phyloP scores from a whole-genome alignment of 1,140 invertebrate genomes.

The Bilobella aurantiaca region DNA sequence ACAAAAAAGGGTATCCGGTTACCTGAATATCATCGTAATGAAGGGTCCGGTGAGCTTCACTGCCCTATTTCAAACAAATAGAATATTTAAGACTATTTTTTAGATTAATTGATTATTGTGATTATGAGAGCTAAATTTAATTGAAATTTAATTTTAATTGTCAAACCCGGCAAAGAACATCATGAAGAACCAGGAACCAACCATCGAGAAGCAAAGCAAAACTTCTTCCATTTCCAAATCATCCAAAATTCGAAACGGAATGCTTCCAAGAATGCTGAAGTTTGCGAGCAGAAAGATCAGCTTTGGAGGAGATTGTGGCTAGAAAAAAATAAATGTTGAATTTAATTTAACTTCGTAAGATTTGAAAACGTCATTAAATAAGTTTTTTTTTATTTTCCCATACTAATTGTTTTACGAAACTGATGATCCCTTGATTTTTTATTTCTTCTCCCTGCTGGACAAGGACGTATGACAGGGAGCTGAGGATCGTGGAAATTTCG shows the following conservation, averaged over 20 bases:
- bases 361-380: too few species aligned
- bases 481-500: conserved; percentile 72
- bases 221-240: conserved; percentile 75
- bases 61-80: too few species aligned
- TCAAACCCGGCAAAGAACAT: conserved; percentile 96
- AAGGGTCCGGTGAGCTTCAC: conserved; percentile 88
- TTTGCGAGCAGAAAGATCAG: conserved; percentile 87
- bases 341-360: too few species aligned
- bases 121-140: background rate
- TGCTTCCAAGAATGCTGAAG: conserved; percentile 79
- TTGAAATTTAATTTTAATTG: background rate
- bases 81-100: conserved; percentile 30
- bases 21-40: conserved; percentile 93
- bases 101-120: background rate
- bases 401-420: conserved; percentile 87
- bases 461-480: conserved; percentile 78
- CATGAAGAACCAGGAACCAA: conserved; percentile 90
- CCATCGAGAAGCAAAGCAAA: conserved; percentile 79
- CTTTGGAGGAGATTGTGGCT: conserved; percentile 89
- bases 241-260: conserved; percentile 69
- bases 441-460: conserved; percentile 87
- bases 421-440: conserved; percentile 77
- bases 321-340: conserved; percentile 37
- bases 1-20: background rate
- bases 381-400: too few species aligned